These are phyloP conservation scores for Zhengitettix transpicula DNA, from an alignment of 2,888 invertebrate genomes.

Conservation along the genomic window DNA sequence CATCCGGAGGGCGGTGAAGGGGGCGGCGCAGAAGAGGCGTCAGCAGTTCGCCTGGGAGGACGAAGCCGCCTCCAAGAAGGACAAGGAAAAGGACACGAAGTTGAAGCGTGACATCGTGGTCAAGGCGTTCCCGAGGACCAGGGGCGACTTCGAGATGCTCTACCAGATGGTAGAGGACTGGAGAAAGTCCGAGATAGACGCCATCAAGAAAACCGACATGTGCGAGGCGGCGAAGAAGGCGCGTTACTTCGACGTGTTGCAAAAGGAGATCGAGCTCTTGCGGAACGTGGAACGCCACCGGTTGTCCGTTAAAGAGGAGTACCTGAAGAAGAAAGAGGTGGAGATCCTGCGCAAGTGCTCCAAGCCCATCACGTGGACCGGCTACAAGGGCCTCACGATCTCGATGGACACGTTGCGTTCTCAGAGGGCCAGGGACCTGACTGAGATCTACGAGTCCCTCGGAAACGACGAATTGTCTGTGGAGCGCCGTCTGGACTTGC, in stretches of 20 bases:
- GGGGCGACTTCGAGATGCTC: constrained; percentile 57
- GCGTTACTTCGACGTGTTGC: constrained; percentile 48
- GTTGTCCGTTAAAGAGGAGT: constrained; percentile 39
- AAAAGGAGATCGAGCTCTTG: constrained; percentile 53
- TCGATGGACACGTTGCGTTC: constrained; percentile 68
- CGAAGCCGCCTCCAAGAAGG: not conserved
- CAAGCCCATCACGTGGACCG: constrained; percentile 58
- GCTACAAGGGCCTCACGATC: constrained; percentile 29
- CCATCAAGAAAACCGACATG: constrained; percentile 24
- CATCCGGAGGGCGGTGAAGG: constrained; percentile 26
- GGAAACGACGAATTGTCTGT: constrained; percentile 36
- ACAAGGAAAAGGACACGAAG: not conserved
- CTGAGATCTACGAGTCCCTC: constrained; percentile 53
- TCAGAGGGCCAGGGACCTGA: constrained; percentile 58
- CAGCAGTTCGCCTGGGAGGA: not conserved
- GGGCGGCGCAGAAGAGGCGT: not conserved
- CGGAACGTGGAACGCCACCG: constrained; percentile 51
- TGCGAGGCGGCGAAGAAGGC: constrained; percentile 51
- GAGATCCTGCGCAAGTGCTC: constrained; percentile 49
- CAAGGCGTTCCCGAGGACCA: constrained; percentile 19
- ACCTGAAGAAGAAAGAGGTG: constrained; percentile 39
- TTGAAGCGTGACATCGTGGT: not conserved
- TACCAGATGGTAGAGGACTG: constrained; percentile 51
- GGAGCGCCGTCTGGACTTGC: constrained; percentile 49
- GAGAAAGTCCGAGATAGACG: constrained; percentile 43